Evolutionary conservation across 2,888 invertebrate species (phyloP), one percentile per base, ranked within the genome.

Genomic region (Diachrysia chrysitis): DNA sequence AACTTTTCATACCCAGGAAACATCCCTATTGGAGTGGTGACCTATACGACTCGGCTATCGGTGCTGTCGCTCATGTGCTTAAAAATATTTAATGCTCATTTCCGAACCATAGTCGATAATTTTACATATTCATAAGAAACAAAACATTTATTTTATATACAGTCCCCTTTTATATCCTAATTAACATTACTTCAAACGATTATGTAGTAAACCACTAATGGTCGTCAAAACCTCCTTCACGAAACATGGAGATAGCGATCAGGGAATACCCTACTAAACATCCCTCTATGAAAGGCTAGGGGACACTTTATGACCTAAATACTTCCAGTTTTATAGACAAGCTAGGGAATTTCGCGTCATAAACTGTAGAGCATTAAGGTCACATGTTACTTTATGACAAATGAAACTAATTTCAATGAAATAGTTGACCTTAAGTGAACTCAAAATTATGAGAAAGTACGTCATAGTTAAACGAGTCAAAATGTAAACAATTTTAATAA

Each of bases 271-370:
- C 76, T 55, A 63, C 60, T 67, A 71, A 79, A 74, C 66, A 62
- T 69, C 69, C 62, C 59, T 58, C 56, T 69, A 66, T 70, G 71
- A 76, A 79, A 66, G 69, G 54, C 61, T 72, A 69, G 68, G 70
- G 69, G 78, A 77, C 74, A 72, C 68, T 79, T 77, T 79, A 79
- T 67, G 74, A 66, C 66, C 68, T 80, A 71, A 74, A 68, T 74
- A 65, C 70, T 77, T 70, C 69, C 65, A 60, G 54, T 72, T 79
- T 79, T 79, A 79, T 79, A 71, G 72, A 65, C 76, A 68, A 63
- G 58, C 63, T 32, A 56, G 61, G 66, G 64, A 77, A 69, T 79
- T 79, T 66, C 42, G 58, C 60, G 56, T 72, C 71, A 69, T 79
- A 70, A 74, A 78, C 58, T n/a, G 48, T 63, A 63, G n/a, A n/a